Conservation (phyloP, 2,797 vertebrate genomes). For the Schizothorax lantsangensis region DNA sequence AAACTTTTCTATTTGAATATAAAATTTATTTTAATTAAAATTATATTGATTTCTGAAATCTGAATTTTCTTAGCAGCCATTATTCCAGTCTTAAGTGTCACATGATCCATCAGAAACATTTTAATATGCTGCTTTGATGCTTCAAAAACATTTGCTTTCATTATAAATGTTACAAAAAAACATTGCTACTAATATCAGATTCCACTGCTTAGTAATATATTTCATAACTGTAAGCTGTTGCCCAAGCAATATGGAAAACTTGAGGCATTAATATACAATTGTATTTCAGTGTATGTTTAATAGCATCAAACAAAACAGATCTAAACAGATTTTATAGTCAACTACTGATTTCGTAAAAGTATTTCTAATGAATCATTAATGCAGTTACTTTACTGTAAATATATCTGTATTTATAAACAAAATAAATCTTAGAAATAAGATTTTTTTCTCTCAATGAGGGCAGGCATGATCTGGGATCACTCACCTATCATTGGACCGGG, state of each 20-base stretch:
- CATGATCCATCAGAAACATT: no score
- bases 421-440: neutral
- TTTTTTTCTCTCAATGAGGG: neutral
- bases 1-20: neutral
- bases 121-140: neutral
- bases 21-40: neutral
- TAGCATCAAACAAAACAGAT: neutral
- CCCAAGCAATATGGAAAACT: neutral
- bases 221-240: neutral
- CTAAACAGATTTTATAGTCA: neutral
- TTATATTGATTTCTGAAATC: neutral
- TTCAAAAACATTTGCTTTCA: neutral
- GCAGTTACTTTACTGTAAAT: neutral
- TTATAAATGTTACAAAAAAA: neutral
- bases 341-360: neutral
- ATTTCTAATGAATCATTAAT: neutral
- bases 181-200: neutral
- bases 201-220: neutral
- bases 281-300: neutral
- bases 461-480: slow-evolving; percentile 56
- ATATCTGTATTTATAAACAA: neutral
- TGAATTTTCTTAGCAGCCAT: neutral
- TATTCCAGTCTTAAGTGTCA: neutral
- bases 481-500: slow-evolving; percentile 94
- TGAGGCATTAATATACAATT: neutral